Evolutionary conservation across 2,113 vertebrate species (phyloP), one percentile per base, ranked within the genome.

Genomic region (Barnardius zonarius): DNA sequence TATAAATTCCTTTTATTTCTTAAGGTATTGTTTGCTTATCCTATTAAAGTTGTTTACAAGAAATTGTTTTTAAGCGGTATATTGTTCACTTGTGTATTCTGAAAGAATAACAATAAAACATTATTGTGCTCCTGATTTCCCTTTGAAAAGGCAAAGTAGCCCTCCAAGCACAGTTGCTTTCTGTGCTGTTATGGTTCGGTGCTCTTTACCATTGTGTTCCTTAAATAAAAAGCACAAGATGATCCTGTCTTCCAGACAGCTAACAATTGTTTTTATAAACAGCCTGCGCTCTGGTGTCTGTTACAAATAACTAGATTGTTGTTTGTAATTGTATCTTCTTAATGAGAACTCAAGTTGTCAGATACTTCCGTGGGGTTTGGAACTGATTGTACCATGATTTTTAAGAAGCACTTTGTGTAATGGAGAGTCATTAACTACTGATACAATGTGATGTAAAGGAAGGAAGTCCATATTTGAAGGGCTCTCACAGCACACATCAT

Each of bases 221-320:
- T 87, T 87, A 95, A 97, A 95, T 95, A 95, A 97, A 96, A 89
- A 82, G 93, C 91, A 95, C 94, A 85, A 85, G 89, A 93, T 69
- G 86, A 89, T 96, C 94, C 62, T 23, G 35, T 59, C 10, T 6
- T 27, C 44, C 39, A 89, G 66, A 89, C 92, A 28, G 52, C 25
- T n/a, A 77, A 62, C 80, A 92, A 49, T 91, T 92, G 93, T 79
- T 92, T 93, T 90, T 54, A 11, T 92, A 92, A 95, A 84, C 86
- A 93, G 46, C 4, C 12, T 18, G 37, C 33, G 30, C 70, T 79
- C 55, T 41, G 48, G 10, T 86, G 8, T 89, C 81, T 83, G 51
- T 20, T 30, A 59, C 11, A 25, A 92, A 46, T 79, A 69, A 63
- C 37, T 35, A 39, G 70, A 35, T 89, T 76, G 77, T 84, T 89